Evolutionary conservation across 2,888 invertebrate genomes (phyloP), one percentile per base, ranked within the genome.

Genomic region (Bellardia bayeri): DNA sequence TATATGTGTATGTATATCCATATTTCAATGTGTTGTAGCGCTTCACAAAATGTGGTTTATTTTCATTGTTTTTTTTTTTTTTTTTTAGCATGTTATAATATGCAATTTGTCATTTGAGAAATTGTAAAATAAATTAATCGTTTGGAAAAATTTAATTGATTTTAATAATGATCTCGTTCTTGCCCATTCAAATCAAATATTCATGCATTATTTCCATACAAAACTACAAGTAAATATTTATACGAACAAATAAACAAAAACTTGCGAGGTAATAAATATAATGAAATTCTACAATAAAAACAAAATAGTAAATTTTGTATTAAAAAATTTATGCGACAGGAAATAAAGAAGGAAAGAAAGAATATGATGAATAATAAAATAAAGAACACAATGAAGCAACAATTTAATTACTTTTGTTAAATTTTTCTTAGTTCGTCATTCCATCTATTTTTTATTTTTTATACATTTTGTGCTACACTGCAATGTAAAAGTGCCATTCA

Each of bases 111-210:
- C 82, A 79, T 64, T 69, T 86, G 82, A 82, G 68, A 79, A 74
- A 75, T 86, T 82, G 74, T 56, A 42, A 78, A 74, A 79, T 74
- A 75, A 76, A 66, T 86, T 78, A 86, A 82, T 86, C 78, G 78
- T 69, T 79, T 74, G 82, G 78, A 75, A 79, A 79, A 66, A 74
- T 86, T 86, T 79, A 86, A 86, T 86, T 82, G 82, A 86, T 75
- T 86, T 86, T 40, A 58, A 85, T 82, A 72, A 40, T 58, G 58
- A 81, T 42, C 30, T 74, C 64, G 8, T 56, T 75, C 13, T 81
- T 49, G 9, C 9, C 56, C 23, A 54, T 54, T 76, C n/a, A 51
- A 68, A 56, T 72, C 42, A 68, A 79, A 68, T 30, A 45, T 79
- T 40, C 66, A 74, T 66, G 45, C 54, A 79, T 16, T 37, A 37